These are phyloP conservation scores for Griposia aprilina DNA, from an alignment of 2,888 invertebrate genomes.

Conservation along the genomic window DNA sequence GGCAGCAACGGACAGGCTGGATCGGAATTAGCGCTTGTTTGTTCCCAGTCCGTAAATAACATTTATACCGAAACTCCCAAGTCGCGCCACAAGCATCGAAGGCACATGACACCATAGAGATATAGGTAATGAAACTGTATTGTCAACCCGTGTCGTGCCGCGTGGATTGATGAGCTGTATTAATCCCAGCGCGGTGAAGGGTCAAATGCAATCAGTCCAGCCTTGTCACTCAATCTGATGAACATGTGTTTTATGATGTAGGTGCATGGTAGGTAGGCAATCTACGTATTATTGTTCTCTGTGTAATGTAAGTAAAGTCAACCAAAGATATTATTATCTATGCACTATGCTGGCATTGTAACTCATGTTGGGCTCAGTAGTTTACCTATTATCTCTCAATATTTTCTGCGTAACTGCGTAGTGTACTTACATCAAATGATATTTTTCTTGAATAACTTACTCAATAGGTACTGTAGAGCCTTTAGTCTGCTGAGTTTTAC, in stretches of 20 bases:
- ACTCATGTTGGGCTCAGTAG: neutral
- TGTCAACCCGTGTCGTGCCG: conserved; percentile 57
- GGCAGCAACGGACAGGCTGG: too few species aligned
- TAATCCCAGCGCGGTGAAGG: conserved; percentile 53
- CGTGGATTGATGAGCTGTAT: conserved; percentile 51
- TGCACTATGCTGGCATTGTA: neutral
- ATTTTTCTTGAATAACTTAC: too few species aligned
- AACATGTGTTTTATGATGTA: conserved; percentile 38
- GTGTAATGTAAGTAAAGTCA: neutral
- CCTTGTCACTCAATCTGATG: conserved; percentile 59
- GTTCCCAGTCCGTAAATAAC: neutral
- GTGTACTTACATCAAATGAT: neutral
- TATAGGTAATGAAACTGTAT: conserved; percentile 46
- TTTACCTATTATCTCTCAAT: neutral
- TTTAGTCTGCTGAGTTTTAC: too few species aligned
- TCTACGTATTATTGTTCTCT: neutral
- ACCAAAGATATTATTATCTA: neutral
- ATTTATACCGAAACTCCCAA: conserved; percentile 15
- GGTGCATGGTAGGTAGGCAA: conserved; percentile 6
- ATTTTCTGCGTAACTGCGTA: neutral
- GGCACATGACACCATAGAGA: conserved; percentile 30
- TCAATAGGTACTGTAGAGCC: too few species aligned
- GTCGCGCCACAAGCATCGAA: conserved; percentile 24
- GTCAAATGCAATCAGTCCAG: conserved; percentile 58
- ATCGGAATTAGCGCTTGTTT: too few species aligned